Evolutionary conservation across 2,113 vertebrate species (phyloP).

Genomic region (Callorhinus ursinus): DNA sequence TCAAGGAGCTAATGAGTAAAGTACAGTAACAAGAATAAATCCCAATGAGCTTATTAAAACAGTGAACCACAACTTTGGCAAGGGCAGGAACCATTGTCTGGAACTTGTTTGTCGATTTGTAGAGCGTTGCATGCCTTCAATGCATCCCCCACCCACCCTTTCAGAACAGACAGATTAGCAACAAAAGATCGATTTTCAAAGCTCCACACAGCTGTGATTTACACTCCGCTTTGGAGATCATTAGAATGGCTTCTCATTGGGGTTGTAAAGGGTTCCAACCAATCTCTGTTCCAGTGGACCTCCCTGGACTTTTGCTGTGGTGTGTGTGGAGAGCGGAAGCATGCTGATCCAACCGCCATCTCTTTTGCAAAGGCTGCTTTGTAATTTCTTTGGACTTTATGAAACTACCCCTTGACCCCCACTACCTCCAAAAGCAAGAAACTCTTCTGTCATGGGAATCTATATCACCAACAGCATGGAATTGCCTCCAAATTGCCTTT

Average conservation of each 20-base stretch:
- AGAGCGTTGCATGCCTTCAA: constrained; percentile 45
- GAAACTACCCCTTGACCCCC: neutral
- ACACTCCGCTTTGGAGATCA: neutral
- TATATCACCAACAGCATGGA: neutral
- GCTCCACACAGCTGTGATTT: constrained; percentile 51
- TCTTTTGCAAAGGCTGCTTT: constrained; percentile 46
- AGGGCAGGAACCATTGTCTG: constrained; percentile 64
- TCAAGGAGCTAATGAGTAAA: constrained; percentile 71
- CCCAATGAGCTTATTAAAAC: constrained; percentile 71
- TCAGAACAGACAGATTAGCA: constrained; percentile 67
- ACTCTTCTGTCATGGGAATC: neutral
- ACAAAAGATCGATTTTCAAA: constrained; percentile 72
- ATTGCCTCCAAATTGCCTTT: neutral
- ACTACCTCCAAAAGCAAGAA: neutral
- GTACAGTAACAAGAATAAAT: constrained; percentile 66
- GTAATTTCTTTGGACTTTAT: constrained; percentile 52
- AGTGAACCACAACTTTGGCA: constrained; percentile 71
- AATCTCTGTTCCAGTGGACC: neutral
- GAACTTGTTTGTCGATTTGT: constrained; percentile 70
- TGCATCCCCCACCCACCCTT: neutral
- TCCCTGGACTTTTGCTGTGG: constrained; percentile 14
- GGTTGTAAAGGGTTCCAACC: neutral
- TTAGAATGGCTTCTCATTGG: neutral
- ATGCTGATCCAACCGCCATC: neutral
- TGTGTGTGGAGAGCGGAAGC: neutral